Base-by-base conservation (phyloP, 1,140 invertebrate species). In the Drosophila kohkoa region DNA sequence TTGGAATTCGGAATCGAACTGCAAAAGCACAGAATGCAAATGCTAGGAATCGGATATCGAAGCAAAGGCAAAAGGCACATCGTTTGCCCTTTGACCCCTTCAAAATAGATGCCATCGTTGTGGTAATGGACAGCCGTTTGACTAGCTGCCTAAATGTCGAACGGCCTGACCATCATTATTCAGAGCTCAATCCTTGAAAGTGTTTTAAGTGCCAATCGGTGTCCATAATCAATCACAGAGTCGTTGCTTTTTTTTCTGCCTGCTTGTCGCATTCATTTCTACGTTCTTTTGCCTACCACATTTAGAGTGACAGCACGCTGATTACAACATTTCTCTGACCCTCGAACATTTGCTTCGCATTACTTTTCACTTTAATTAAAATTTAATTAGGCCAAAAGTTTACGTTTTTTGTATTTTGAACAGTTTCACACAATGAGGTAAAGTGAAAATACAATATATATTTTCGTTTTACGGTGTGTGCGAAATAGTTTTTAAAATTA, bases 181-280 rank as follows among this genome's bases (percentile, higher is more conserved):
- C 76, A 74, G 32, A 64, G 75, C 15, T 49, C 8, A 25, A 70
- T 49, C 30, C 60, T 38, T 59, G 20, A n/a, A 52, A 46, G 58
- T 63, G 15, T 59, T 81, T 77, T 43, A 72, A 87, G 83, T 87
- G 83, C 59, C 57, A 72, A 88, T 77, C 81, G 65, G 66, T 88
- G 83, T 88, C 74, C 77, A 78, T 88, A 88, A 88, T 88, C 83
- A 88, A 88, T 83, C 83, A 83, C 70, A 59, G 65, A 60, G 58
- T 63, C 51, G 65, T 55, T 63, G 73, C 30, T 32, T 64, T 6
- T n/a, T 15, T 55, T 32, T 41, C 2, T 10, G 35, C 30, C 20
- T 64, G 13, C 15, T 41, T 43, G 25, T 32, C 20, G 16, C 48
- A 58, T 35, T 49, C 48, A 49, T 54, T 67, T 45, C 4, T 13